Percentiles rank a stretch among this genome's conserved stretches.
These are phyloP conservation scores for Lerista edwardsae DNA, from an alignment of 2,797 vertebrate genomes.

Conservation along the genomic window DNA sequence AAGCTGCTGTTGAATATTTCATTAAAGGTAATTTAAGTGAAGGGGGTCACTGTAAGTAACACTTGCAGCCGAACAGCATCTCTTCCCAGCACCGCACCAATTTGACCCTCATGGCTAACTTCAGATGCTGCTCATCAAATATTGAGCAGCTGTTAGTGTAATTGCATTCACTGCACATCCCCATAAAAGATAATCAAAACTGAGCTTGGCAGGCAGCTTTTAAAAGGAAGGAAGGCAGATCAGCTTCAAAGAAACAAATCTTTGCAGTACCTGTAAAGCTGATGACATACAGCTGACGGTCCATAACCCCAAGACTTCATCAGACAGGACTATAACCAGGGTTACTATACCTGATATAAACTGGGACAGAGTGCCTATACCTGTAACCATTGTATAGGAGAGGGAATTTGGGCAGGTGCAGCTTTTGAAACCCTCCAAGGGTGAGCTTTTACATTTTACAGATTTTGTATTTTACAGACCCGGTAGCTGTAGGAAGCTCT, in stretches of 20 bases:
- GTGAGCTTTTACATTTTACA: too few species aligned
- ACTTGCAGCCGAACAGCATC: slow-evolving; percentile 53
- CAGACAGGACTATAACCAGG: not conserved
- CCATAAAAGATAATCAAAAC: slow-evolving; percentile 36
- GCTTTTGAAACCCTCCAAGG: too few species aligned
- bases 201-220: slow-evolving; percentile 17
- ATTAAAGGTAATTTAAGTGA: slow-evolving; percentile 66
- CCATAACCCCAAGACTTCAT: not conserved
- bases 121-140: slow-evolving; percentile 62
- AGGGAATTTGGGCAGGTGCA: too few species aligned
- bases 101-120: slow-evolving; percentile 55
- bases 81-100: slow-evolving; percentile 34
- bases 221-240: not conserved
- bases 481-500: too few species aligned
- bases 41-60: slow-evolving; percentile 49
- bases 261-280: not conserved
- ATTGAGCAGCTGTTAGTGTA: slow-evolving; percentile 58
- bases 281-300: not conserved
- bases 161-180: slow-evolving; percentile 45
- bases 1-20: slow-evolving; percentile 61
- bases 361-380: too few species aligned
- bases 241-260: not conserved
- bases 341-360: too few species aligned
- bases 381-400: too few species aligned
- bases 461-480: too few species aligned